These are phyloP conservation scores for Cinclus cinclus DNA, from an alignment of 2,113 vertebrate species.

Conservation along the genomic window DNA sequence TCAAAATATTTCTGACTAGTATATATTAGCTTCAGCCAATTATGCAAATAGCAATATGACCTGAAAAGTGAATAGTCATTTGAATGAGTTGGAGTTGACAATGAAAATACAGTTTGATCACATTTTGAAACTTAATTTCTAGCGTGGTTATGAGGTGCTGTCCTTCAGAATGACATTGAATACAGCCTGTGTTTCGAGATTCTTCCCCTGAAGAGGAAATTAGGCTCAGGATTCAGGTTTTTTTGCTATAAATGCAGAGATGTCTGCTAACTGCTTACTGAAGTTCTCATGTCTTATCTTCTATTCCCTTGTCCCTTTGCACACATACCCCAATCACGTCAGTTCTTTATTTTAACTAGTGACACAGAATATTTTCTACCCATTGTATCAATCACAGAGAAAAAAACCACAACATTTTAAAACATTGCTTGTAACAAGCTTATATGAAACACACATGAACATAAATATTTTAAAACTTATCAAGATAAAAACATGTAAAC, in stretches of 20 bases:
- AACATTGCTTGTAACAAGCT: neutral
- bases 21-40: constrained; percentile 35
- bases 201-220: neutral
- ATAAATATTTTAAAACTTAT: neutral
- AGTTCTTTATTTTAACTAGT: neutral
- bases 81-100: constrained; percentile 5
- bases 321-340: rapidly evolving
- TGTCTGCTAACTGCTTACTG: neutral
- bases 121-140: constrained; percentile 8
- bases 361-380: neutral
- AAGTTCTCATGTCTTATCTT: neutral
- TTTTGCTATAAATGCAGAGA: neutral
- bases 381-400: neutral
- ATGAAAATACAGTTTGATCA: neutral
- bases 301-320: neutral
- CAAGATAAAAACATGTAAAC: neutral
- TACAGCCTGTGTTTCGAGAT: neutral
- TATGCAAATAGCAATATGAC: constrained; percentile 43
- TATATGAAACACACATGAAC: neutral
- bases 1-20: constrained; percentile 56
- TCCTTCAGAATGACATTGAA: constrained; percentile 26
- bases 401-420: neutral
- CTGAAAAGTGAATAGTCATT: constrained; percentile 13
- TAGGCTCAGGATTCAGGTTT: neutral
- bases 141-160: neutral